Conservation (phyloP, 2,113 vertebrate genomes). For the Phaethornis superciliosus region DNA sequence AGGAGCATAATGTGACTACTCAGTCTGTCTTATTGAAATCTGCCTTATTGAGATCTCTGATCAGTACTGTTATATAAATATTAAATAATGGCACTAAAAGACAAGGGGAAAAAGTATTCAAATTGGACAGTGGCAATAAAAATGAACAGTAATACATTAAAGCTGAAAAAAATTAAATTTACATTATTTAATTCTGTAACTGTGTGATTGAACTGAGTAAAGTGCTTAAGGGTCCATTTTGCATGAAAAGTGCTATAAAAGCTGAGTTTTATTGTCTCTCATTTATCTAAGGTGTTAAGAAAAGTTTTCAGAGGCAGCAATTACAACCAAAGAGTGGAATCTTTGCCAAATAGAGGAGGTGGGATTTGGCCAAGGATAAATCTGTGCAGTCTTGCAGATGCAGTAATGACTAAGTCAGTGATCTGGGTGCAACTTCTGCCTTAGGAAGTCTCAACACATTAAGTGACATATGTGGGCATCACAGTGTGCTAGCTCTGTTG, state of each 20-base stretch:
- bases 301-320: conserved; percentile 21
- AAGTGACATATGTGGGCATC: neutral
- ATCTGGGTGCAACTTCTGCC: neutral
- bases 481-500: neutral
- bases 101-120: conserved; percentile 31
- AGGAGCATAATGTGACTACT: neutral
- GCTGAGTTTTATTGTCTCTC: conserved; percentile 43
- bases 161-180: conserved; percentile 37
- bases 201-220: conserved; percentile 37
- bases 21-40: neutral
- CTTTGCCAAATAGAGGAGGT: neutral
- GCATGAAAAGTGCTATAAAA: conserved; percentile 28
- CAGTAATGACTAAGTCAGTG: neutral
- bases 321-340: neutral
- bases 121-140: conserved; percentile 47
- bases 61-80: conserved; percentile 26
- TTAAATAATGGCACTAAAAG: conserved; percentile 35
- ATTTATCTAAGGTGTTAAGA: conserved; percentile 38
- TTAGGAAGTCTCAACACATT: neutral
- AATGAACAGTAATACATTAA: conserved; percentile 42
- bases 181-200: conserved; percentile 60
- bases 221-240: conserved; percentile 46
- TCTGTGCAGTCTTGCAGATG: neutral
- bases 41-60: neutral
- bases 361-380: neutral